Evolutionary conservation across 2,113 vertebrate genomes (phyloP).

Genomic region (Climacteris rufus): DNA sequence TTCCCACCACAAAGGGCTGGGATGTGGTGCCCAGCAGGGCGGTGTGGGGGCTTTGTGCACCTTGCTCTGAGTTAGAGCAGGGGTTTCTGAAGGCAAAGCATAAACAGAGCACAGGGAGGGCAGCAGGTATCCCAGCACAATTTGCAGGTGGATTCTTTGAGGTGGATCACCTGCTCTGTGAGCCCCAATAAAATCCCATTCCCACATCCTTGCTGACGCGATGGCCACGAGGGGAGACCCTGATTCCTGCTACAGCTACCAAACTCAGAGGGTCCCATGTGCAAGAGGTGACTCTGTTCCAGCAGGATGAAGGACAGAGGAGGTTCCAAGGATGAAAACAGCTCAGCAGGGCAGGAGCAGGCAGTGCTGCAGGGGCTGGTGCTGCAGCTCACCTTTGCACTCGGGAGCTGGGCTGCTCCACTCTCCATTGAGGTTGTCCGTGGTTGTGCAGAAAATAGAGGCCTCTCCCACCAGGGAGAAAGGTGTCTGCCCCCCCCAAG

Average conservation of each 20-base stretch:
- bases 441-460: conserved; percentile 37
- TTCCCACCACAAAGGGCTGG: background rate
- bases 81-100: background rate
- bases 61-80: fast-evolving
- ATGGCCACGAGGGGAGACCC: fast-evolving
- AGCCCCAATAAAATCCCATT: fast-evolving
- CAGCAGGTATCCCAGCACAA: background rate
- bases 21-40: background rate
- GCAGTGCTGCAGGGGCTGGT: background rate
- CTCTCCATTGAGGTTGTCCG: background rate
- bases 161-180: fast-evolving
- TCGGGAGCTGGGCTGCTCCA: conserved; percentile 26
- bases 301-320: background rate
- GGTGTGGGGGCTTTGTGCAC: fast-evolving
- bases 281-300: background rate
- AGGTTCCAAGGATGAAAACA: fast-evolving
- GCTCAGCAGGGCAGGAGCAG: background rate
- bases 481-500: background rate
- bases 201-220: fast-evolving
- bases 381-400: conserved; percentile 37
- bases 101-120: background rate
- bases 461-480: conserved; percentile 32
- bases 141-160: fast-evolving
- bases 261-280: background rate
- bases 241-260: background rate